Conservation (phyloP, 1,140 invertebrate species). For the Drosophila pandora region DNA sequence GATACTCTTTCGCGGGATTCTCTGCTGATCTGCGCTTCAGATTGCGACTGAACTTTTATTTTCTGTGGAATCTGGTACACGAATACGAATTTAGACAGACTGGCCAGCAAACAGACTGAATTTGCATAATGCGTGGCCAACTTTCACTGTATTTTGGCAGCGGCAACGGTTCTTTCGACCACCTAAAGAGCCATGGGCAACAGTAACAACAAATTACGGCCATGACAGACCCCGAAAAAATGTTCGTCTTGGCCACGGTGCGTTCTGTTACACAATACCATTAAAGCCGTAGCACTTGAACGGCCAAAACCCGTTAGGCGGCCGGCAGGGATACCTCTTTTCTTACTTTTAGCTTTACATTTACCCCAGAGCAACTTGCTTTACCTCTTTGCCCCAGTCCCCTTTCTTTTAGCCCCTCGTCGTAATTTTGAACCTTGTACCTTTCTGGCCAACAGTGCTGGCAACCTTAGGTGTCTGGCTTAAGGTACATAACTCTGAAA, state of each 20-base stretch:
- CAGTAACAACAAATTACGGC: slow-evolving; percentile 54
- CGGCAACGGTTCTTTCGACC: slow-evolving; percentile 69
- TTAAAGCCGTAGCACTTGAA: slow-evolving; percentile 70
- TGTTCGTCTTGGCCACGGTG: slow-evolving; percentile 48
- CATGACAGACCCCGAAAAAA: slow-evolving; percentile 59
- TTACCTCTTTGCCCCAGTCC: slow-evolving; percentile 47
- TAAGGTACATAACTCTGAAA: not conserved
- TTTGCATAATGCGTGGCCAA: slow-evolving; percentile 72
- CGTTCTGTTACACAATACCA: slow-evolving; percentile 81
- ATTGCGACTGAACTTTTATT: slow-evolving; percentile 64
- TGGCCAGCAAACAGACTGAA: slow-evolving; percentile 34
- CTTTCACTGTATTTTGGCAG: slow-evolving; percentile 80
- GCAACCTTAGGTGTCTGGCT: not conserved
- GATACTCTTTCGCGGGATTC: slow-evolving; percentile 38
- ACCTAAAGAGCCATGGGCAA: slow-evolving; percentile 43
- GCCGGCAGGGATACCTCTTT: slow-evolving; percentile 55
- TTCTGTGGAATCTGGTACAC: slow-evolving; percentile 59
- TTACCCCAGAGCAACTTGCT: slow-evolving; percentile 65
- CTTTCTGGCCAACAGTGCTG: slow-evolving; percentile 3
- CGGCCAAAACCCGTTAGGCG: slow-evolving; percentile 70
- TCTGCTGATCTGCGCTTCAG: slow-evolving; percentile 34
- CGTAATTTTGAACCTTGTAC: slow-evolving; percentile 32
- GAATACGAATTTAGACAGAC: slow-evolving; percentile 9
- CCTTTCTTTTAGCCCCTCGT: slow-evolving; percentile 2
- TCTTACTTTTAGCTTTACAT: slow-evolving; percentile 11